phyloP scores from a whole-genome alignment of 2,113 vertebrate genomes.

The Girardinichthys multiradiatus region DNA sequence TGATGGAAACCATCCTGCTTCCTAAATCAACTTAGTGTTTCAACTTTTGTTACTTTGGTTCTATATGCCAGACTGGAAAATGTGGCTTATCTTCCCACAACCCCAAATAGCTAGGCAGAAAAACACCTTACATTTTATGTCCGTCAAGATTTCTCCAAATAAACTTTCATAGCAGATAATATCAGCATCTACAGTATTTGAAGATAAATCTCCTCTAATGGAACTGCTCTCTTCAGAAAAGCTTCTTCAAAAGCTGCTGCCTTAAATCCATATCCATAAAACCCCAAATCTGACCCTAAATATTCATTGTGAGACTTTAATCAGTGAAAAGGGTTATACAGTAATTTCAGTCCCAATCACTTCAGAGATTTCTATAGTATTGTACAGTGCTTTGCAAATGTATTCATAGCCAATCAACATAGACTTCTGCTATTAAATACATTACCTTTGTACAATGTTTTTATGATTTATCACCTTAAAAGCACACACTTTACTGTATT shows the following conservation, averaged over 20 bases:
- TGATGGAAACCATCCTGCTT: slow-evolving; percentile 47
- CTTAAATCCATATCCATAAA: background rate
- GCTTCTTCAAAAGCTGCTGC: too few species aligned
- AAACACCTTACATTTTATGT: background rate
- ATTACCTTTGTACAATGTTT: too few species aligned
- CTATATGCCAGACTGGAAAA: slow-evolving; percentile 25
- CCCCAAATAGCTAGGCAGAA: background rate
- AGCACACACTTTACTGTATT: too few species aligned
- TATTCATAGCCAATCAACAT: too few species aligned
- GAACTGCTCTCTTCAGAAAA: background rate
- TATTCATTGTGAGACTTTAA: background rate
- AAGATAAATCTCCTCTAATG: background rate
- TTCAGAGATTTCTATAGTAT: background rate
- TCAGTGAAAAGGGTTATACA: background rate
- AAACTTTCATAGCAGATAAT: too few species aligned
- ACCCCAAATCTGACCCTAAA: background rate
- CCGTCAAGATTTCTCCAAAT: background rate
- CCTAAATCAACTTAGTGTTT: slow-evolving; percentile 21
- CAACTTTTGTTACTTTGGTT: slow-evolving; percentile 22
- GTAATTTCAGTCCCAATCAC: background rate
- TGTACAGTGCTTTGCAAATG: too few species aligned
- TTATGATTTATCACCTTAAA: too few species aligned
- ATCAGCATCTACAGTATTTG: background rate
- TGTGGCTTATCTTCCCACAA: background rate
- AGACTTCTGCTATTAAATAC: too few species aligned